These are phyloP conservation scores for Aphelenchoides besseyi DNA, from an alignment of 1,140 invertebrate species.

Conservation along the genomic window DNA sequence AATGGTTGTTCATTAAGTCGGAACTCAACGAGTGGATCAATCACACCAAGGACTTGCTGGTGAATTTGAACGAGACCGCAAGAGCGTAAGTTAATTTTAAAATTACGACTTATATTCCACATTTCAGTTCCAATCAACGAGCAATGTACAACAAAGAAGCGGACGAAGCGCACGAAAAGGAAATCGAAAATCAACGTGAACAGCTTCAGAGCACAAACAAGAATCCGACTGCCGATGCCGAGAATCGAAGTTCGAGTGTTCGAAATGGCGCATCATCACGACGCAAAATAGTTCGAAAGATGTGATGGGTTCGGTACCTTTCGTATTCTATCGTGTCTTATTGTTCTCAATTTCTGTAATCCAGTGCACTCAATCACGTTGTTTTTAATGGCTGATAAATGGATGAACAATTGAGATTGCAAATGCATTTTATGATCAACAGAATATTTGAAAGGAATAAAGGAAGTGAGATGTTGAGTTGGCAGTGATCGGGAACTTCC, in stretches of 20 bases:
- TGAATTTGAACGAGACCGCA: neutral
- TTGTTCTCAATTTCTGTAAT: neutral
- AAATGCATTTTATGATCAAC: neutral
- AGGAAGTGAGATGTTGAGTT: neutral
- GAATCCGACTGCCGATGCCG: neutral
- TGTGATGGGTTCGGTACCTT: neutral
- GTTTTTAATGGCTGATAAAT: neutral
- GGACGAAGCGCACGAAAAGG: constrained; percentile 12
- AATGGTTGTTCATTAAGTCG: neutral
- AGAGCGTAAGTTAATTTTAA: neutral
- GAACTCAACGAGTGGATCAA: neutral
- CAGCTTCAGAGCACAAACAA: neutral
- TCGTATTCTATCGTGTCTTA: neutral
- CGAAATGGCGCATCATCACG: neutral
- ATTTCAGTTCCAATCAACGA: neutral
- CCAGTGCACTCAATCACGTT: neutral
- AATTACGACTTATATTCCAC: neutral
- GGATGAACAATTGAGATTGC: neutral
- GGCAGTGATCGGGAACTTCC: neutral
- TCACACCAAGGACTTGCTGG: neutral
- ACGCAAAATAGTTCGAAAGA: neutral
- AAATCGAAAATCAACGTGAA: constrained; percentile 5
- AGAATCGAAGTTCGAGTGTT: neutral
- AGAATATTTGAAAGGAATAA: neutral
- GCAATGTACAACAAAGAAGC: neutral